Evolutionary conservation across 2,113 vertebrate genomes (phyloP).

Genomic region (Gila orcuttii): DNA sequence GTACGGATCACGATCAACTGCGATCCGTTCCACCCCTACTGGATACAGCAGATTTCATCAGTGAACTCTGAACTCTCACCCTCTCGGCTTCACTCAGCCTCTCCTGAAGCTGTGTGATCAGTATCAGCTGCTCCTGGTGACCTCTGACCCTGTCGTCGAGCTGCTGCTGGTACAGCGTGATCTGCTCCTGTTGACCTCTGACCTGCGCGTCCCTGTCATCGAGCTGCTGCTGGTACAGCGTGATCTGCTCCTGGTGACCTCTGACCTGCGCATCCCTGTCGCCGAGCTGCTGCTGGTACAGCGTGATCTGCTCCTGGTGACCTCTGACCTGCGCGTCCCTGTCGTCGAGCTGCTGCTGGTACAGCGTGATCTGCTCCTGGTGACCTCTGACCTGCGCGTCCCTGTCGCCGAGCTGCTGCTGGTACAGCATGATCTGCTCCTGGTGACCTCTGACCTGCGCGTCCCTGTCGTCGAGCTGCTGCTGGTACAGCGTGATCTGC

Average conservation of each 20-base stretch:
- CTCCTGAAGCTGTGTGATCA: slow-evolving; percentile 78
- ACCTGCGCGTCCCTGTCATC: too few species aligned
- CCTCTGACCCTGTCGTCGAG: slow-evolving; percentile 76
- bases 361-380: slow-evolving; percentile 48
- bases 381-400: slow-evolving; percentile 75
- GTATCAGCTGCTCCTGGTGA: slow-evolving; percentile 70
- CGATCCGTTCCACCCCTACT: too few species aligned
- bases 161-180: slow-evolving; percentile 62
- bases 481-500: too few species aligned
- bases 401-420: slow-evolving; percentile 87
- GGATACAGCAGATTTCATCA: not conserved
- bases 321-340: slow-evolving; percentile 62
- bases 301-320: too few species aligned
- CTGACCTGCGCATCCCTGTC: too few species aligned
- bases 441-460: slow-evolving; percentile 63
- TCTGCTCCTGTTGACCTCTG: slow-evolving; percentile 47
- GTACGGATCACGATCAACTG: too few species aligned
- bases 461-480: slow-evolving; percentile 83
- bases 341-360: slow-evolving; percentile 78
- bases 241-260: too few species aligned
- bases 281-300: too few species aligned
- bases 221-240: slow-evolving; percentile 74
- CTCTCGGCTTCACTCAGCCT: slow-evolving; percentile 75
- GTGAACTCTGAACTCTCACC: slow-evolving; percentile 69
- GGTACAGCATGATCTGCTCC: slow-evolving; percentile 79